A percentile compares a stretch with the other conserved stretches of the same genome.
Conservation (phyloP, 2,888 invertebrate genomes). For the Luperina nickerlii region DNA sequence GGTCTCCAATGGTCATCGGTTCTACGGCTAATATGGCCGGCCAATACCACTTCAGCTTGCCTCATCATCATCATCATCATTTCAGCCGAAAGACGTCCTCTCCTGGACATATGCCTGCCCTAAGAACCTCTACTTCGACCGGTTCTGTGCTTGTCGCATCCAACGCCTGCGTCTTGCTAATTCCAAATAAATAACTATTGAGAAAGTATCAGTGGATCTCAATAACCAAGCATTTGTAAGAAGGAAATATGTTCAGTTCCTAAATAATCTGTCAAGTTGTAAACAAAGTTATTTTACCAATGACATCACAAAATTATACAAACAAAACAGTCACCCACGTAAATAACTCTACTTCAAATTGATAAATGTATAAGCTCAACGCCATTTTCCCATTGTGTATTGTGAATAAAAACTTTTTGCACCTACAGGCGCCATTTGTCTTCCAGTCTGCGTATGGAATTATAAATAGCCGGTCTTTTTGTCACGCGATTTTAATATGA, state of each 20-base stretch:
- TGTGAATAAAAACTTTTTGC: constrained; percentile 65
- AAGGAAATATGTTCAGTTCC: background rate
- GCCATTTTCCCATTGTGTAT: constrained; percentile 59
- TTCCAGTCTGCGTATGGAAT: constrained; percentile 57
- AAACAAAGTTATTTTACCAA: constrained; percentile 15
- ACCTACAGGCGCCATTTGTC: constrained; percentile 66
- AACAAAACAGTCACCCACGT: constrained; percentile 41
- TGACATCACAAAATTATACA: constrained; percentile 45
- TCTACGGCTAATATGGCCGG: background rate
- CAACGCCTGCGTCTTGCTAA: background rate
- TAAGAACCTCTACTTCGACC: no score
- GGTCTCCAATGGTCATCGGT: background rate
- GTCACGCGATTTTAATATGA: constrained; percentile 62
- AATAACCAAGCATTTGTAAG: background rate
- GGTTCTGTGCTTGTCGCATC: no score
- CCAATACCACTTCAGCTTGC: background rate
- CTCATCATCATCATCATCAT: no score
- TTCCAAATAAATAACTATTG: background rate
- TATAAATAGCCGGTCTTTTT: constrained; percentile 58
- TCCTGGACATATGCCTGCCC: no score
- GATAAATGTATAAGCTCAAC: constrained; percentile 58
- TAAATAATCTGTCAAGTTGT: background rate
- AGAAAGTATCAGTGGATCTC: background rate
- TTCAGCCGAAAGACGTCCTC: no score
- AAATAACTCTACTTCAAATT: constrained; percentile 62